Percentiles rank a stretch among this genome's conserved stretches.
Conservation (phyloP, 2,113 vertebrate species). For the Phalacrocorax brasilianus region DNA sequence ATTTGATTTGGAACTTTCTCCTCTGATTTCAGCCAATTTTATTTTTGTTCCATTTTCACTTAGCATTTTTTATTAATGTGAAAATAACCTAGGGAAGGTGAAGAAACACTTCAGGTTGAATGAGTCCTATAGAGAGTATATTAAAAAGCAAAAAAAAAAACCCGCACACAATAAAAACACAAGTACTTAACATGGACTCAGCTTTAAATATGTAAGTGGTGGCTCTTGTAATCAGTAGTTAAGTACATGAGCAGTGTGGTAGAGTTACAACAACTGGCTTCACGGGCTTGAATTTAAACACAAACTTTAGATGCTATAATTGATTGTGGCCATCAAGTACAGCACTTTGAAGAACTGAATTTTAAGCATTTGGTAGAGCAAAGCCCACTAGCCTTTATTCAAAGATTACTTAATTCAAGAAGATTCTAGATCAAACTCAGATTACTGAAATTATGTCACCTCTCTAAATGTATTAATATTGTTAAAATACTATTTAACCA, state of each 20-base stretch:
- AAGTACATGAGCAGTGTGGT: not conserved
- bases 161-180: not conserved
- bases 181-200: not conserved
- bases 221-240: not conserved
- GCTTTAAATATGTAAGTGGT: not conserved
- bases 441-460: not conserved
- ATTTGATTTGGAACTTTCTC: not conserved
- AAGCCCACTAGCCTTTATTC: not conserved
- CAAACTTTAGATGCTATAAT: not conserved
- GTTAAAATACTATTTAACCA: not conserved
- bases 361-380: not conserved
- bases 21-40: not conserved
- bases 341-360: not conserved
- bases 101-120: not conserved
- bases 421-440: not conserved
- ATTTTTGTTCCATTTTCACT: not conserved
- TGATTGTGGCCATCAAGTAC: not conserved
- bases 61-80: not conserved
- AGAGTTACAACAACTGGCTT: not conserved
- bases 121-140: not conserved
- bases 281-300: not conserved
- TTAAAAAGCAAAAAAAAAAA: rapidly evolving
- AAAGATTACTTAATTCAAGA: not conserved
- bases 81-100: not conserved
- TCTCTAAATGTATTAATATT: not conserved